A percentile compares a stretch with the other conserved stretches of the same genome.
These are phyloP conservation scores for Heterotilapia buettikoferi DNA, from an alignment of 2,113 vertebrate species.

Conservation along the genomic window DNA sequence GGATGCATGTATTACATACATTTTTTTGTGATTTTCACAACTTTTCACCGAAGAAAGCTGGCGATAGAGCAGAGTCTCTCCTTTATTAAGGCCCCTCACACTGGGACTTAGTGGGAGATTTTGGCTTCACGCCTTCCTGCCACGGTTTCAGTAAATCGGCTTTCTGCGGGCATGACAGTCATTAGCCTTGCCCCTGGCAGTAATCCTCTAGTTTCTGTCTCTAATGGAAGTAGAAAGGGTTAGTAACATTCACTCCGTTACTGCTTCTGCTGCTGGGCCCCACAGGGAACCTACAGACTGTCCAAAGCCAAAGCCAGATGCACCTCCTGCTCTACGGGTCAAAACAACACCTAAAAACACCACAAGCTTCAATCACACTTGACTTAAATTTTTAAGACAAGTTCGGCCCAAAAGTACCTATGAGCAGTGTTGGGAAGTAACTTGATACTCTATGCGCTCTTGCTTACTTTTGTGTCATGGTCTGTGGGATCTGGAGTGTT, in stretches of 20 bases:
- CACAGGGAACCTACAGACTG: slow-evolving; percentile 5
- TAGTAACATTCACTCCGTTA: slow-evolving; percentile 35
- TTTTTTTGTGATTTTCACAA: slow-evolving; percentile 14
- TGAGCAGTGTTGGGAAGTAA: background rate
- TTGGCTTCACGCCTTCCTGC: slow-evolving; percentile 65
- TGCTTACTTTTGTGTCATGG: background rate
- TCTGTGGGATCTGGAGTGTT: background rate
- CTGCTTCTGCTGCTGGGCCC: slow-evolving; percentile 22
- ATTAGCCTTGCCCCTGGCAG: slow-evolving; percentile 68
- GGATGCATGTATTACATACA: background rate
- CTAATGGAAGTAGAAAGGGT: slow-evolving; percentile 60
- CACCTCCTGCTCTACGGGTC: background rate
- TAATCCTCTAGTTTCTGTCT: slow-evolving; percentile 68
- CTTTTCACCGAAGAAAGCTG: slow-evolving; percentile 16
- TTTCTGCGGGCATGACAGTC: slow-evolving; percentile 70
- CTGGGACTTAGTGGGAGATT: slow-evolving; percentile 65
- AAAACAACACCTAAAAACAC: background rate
- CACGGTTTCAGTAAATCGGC: slow-evolving; percentile 67
- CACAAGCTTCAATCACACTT: background rate
- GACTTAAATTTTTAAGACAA: background rate
- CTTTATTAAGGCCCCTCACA: slow-evolving; percentile 61
- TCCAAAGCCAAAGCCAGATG: background rate
- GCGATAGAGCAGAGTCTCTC: slow-evolving; percentile 26
- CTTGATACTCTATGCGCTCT: background rate
- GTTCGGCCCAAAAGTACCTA: background rate